Conservation (phyloP, 2,797 vertebrate species). For the Notamacropus eugenii region DNA sequence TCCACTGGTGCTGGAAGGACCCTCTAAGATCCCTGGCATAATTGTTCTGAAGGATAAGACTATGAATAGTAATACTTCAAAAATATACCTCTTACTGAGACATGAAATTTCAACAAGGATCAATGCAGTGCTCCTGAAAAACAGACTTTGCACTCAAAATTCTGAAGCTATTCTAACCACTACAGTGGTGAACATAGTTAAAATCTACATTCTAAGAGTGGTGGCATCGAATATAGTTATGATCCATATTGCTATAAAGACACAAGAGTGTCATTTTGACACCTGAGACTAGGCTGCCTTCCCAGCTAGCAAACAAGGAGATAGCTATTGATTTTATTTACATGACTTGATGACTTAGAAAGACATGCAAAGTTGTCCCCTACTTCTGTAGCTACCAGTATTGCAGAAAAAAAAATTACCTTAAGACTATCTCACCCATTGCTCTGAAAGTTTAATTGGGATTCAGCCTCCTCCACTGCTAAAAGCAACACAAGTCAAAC, state of each 20-base stretch:
- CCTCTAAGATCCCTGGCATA: slow-evolving; percentile 24
- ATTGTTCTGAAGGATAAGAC: slow-evolving; percentile 33
- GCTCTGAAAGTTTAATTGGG: slow-evolving; percentile 63
- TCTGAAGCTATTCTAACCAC: slow-evolving; percentile 56
- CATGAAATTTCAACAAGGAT: slow-evolving; percentile 57
- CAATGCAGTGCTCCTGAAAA: slow-evolving; percentile 65
- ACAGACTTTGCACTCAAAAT: slow-evolving; percentile 48
- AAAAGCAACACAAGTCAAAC: background rate
- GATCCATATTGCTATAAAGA: slow-evolving; percentile 24
- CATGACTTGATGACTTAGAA: slow-evolving; percentile 59
- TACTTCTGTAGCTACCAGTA: background rate
- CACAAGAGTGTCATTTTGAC: slow-evolving; percentile 54
- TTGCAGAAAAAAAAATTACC: slow-evolving; percentile 60
- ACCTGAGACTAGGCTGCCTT: slow-evolving; percentile 51
- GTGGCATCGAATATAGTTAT: slow-evolving; percentile 4
- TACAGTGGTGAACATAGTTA: slow-evolving; percentile 52
- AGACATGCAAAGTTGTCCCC: slow-evolving; percentile 57
- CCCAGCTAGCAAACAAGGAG: slow-evolving; percentile 57
- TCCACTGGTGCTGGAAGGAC: background rate
- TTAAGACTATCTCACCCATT: slow-evolving; percentile 69
- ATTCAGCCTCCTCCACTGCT: slow-evolving; percentile 51
- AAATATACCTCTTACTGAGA: slow-evolving; percentile 54
- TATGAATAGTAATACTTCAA: background rate
- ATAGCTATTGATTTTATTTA: slow-evolving; percentile 58
- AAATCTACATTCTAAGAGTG: background rate